phyloP scores from a whole-genome alignment of 2,113 vertebrate genomes.

The Alosa alosa region DNA sequence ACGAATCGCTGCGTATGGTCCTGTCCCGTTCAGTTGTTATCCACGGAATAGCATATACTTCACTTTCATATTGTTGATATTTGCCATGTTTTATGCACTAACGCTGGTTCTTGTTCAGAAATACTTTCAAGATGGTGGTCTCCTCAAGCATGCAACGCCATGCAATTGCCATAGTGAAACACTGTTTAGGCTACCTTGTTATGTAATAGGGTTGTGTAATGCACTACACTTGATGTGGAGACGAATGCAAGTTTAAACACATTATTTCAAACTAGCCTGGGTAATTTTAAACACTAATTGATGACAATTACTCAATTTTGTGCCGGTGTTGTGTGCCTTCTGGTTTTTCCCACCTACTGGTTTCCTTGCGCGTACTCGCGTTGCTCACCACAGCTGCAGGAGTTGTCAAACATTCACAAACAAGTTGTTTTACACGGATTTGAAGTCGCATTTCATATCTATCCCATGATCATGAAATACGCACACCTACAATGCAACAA shows the following conservation, averaged over 20 bases:
- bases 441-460: too few species aligned
- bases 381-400: too few species aligned
- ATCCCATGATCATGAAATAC: too few species aligned
- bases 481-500: too few species aligned
- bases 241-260: background rate
- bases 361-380: too few species aligned
- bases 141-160: background rate
- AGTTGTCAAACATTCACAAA: too few species aligned
- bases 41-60: background rate
- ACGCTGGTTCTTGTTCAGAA: background rate
- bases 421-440: too few species aligned
- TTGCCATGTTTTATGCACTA: background rate
- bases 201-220: background rate
- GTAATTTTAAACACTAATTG: background rate
- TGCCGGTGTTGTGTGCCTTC: background rate
- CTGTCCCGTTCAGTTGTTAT: background rate
- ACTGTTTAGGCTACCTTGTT: background rate
- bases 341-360: too few species aligned
- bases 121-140: background rate
- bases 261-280: background rate
- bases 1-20: background rate
- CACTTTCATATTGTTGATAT: background rate
- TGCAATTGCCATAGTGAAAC: background rate
- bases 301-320: background rate
- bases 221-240: background rate